Percentiles rank a stretch among this genome's conserved stretches.
phyloP scores from a whole-genome alignment of 2,888 invertebrate species.

The Sinotaia quadrata region DNA sequence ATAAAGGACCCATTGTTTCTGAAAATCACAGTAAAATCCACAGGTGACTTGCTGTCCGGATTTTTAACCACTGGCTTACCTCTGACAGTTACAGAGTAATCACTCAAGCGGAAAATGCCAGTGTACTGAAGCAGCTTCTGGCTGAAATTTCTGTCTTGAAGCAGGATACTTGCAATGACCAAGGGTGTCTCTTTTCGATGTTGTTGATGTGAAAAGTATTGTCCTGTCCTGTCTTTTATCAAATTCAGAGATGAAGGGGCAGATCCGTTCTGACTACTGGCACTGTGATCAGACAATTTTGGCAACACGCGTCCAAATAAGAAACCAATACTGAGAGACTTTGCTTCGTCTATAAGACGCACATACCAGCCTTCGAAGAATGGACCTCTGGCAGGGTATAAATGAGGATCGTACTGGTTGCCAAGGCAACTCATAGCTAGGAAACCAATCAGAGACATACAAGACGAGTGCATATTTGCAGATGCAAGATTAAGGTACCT shows the following conservation, averaged over 20 bases:
- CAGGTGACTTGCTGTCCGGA: conserved; percentile 47
- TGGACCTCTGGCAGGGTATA: conserved; percentile 45
- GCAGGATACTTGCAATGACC: conserved; percentile 19
- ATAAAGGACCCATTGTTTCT: conserved; percentile 41
- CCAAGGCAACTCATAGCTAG: conserved; percentile 15
- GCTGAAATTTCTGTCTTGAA: neutral
- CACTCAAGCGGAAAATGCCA: conserved; percentile 28
- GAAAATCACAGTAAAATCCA: conserved; percentile 47
- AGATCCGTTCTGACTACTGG: conserved; percentile 19
- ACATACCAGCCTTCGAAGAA: conserved; percentile 47
- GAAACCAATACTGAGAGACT: conserved; percentile 42
- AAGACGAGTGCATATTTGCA: neutral
- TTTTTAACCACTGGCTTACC: conserved; percentile 45
- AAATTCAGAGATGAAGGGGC: conserved; percentile 39
- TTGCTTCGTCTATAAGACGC: conserved; percentile 45
- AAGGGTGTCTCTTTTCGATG: too few species aligned
- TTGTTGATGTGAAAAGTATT: too few species aligned
- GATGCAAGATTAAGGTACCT: neutral
- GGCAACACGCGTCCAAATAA: conserved; percentile 54
- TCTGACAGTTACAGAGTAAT: conserved; percentile 40
- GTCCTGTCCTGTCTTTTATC: too few species aligned
- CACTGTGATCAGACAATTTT: neutral
- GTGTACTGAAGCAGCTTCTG: conserved; percentile 26
- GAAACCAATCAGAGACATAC: too few species aligned
- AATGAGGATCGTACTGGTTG: conserved; percentile 54